Conservation (phyloP, 2,888 invertebrate genomes). For the Agrotis puta region DNA sequence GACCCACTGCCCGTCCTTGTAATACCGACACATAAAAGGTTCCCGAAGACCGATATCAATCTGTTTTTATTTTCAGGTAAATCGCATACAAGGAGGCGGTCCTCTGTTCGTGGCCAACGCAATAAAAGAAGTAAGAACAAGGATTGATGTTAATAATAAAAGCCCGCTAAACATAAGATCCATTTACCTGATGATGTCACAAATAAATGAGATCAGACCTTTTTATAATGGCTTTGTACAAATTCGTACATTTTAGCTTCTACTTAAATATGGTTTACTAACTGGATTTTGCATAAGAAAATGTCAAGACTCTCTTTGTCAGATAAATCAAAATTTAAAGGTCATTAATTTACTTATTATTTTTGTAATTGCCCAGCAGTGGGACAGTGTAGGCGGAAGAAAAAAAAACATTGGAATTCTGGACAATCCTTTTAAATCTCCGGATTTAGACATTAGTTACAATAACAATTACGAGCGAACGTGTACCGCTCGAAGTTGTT, state of each 20-base stretch:
- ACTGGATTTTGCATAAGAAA: background rate
- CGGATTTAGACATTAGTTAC: too few species aligned
- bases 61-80: conserved; percentile 83
- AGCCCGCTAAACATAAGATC: conserved; percentile 21
- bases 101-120: conserved; percentile 90
- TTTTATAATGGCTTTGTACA: conserved; percentile 9
- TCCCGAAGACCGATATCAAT: conserved; percentile 46
- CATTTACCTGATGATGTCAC: conserved; percentile 46
- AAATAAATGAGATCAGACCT: conserved; percentile 39
- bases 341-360: background rate
- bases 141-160: conserved; percentile 50
- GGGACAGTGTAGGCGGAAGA: too few species aligned
- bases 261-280: background rate
- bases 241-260: conserved; percentile 1
- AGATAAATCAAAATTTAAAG: background rate
- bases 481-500: background rate
- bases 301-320: background rate
- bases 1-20: conserved; percentile 27
- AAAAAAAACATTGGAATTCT: too few species aligned
- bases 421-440: background rate
- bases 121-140: conserved; percentile 87
- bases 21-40: conserved; percentile 19
- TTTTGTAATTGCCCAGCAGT: too few species aligned
- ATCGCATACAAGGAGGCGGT: conserved; percentile 91
- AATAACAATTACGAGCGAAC: background rate